Evolutionary conservation across 2,797 vertebrate species (phyloP).

Genomic region (Phataginus tricuspis): DNA sequence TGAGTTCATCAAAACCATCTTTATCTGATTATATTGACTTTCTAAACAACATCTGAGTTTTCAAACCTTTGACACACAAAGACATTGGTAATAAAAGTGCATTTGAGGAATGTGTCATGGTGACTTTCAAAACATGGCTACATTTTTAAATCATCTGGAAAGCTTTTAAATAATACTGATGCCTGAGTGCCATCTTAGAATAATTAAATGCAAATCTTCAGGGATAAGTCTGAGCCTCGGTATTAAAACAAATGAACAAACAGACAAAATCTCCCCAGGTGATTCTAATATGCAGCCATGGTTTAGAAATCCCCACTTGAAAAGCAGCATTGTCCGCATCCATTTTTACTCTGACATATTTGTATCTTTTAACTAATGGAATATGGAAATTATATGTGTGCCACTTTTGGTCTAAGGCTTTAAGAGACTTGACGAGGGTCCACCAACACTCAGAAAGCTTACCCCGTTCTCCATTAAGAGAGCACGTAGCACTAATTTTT

Average conservation of each 20-base stretch:
- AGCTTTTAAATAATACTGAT: not conserved
- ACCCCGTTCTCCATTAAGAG: too few relatives aligned
- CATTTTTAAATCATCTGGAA: not conserved
- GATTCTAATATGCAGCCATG: not conserved
- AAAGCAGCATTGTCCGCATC: not conserved
- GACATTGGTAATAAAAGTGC: not conserved
- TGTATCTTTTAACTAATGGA: not conserved
- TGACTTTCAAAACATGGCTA: not conserved
- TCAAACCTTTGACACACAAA: not conserved
- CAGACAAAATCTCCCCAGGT: not conserved
- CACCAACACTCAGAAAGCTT: not conserved
- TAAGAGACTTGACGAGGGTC: not conserved
- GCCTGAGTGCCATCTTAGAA: not conserved
- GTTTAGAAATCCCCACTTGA: not conserved
- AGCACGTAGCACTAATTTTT: not conserved
- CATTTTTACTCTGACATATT: not conserved
- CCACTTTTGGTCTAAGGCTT: not conserved
- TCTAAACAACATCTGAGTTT: slow-evolving; percentile 16
- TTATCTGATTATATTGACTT: slow-evolving; percentile 2
- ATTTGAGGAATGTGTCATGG: not conserved
- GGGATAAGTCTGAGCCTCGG: not conserved
- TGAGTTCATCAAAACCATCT: not conserved
- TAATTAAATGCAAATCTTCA: not conserved
- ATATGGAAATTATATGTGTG: not conserved
- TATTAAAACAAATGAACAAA: not conserved